A percentile compares a stretch with the other conserved stretches of the same genome.
Evolutionary conservation across 2,113 vertebrate species (phyloP).

Genomic region (Tautogolabrus adspersus): DNA sequence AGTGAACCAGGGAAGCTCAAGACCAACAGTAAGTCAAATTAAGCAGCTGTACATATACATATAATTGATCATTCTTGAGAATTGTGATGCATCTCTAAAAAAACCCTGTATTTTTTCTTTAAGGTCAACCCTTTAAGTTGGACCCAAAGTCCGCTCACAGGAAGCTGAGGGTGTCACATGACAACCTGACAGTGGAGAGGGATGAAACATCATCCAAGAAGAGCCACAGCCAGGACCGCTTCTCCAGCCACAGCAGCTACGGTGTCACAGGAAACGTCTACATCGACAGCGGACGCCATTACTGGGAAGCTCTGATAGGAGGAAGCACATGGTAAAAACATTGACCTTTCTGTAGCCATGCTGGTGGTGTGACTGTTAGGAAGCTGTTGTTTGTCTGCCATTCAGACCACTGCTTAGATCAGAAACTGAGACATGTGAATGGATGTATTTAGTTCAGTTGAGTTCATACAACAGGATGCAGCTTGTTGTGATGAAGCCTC

Average conservation of each 20-base stretch:
- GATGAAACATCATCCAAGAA: slow-evolving; percentile 97
- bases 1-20: slow-evolving; percentile 96
- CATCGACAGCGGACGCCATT: slow-evolving; percentile 97
- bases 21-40: slow-evolving; percentile 92
- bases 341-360: neutral
- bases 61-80: neutral
- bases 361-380: neutral
- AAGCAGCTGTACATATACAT: neutral
- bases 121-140: slow-evolving; percentile 98
- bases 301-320: slow-evolving; percentile 98
- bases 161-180: slow-evolving; percentile 96
- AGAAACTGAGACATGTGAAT: neutral
- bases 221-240: slow-evolving; percentile 95
- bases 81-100: neutral
- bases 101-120: neutral
- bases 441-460: too few relatives aligned
- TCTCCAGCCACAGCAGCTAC: slow-evolving; percentile 95
- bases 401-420: neutral
- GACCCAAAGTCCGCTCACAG: slow-evolving; percentile 96
- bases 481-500: neutral
- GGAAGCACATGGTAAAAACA: slow-evolving; percentile 94
- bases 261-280: slow-evolving; percentile 95
- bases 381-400: too few relatives aligned
- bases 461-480: too few relatives aligned
- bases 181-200: slow-evolving; percentile 96